phyloP scores from a whole-genome alignment of 2,888 invertebrate species.

The Nasonia oneida region DNA sequence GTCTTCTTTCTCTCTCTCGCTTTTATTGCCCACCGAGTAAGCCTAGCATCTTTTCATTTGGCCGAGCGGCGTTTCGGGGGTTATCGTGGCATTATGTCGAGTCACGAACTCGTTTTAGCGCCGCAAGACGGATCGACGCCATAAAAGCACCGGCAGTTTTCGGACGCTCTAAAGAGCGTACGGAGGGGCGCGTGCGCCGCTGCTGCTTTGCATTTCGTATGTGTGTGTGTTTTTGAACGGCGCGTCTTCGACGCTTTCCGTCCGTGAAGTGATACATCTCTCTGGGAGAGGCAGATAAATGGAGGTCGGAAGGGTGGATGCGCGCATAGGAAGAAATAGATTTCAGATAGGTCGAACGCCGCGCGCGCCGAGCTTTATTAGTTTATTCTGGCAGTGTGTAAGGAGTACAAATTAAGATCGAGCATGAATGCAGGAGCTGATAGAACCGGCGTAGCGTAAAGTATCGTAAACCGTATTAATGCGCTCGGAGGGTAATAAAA shows the following conservation, averaged over 20 bases:
- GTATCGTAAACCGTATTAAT: conserved; percentile 6
- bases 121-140: conserved; percentile 76
- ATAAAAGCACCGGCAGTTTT: conserved; percentile 74
- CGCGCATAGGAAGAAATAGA: conserved; percentile 31
- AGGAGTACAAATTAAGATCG: conserved; percentile 38
- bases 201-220: conserved; percentile 46
- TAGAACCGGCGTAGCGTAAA: neutral
- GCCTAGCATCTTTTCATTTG: conserved; percentile 61
- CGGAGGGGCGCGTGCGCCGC: neutral
- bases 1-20: neutral
- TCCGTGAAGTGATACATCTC: conserved; percentile 36
- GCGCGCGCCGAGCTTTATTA: conserved; percentile 40
- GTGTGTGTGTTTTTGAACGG: conserved; percentile 18
- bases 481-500: conserved; percentile 38
- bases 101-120: conserved; percentile 78
- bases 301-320: conserved; percentile 4
- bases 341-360: neutral
- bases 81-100: conserved; percentile 77
- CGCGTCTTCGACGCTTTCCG: conserved; percentile 28
- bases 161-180: conserved; percentile 50
- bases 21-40: conserved; percentile 44
- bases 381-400: conserved; percentile 14
- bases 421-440: conserved; percentile 21
- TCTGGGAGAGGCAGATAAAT: neutral
- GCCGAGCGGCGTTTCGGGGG: conserved; percentile 65